Percentiles rank a stretch among this genome's conserved stretches.
Conservation (phyloP, 2,113 vertebrate species). For the Myotis davidii region DNA sequence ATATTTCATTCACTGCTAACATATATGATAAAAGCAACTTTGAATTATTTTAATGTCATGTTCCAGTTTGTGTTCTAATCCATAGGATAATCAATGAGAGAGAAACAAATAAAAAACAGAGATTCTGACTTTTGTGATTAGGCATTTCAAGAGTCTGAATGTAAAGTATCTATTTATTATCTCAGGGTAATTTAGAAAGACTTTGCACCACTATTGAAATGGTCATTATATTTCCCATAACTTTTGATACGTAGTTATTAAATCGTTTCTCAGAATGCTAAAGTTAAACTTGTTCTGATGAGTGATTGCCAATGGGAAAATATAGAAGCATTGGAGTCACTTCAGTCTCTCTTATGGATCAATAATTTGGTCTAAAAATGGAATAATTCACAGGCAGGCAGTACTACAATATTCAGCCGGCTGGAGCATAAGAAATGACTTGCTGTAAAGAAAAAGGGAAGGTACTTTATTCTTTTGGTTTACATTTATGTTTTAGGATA, state of each 20-base stretch:
- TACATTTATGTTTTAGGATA: neutral
- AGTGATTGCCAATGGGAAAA: neutral
- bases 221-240: neutral
- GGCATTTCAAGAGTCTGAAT: neutral
- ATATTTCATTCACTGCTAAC: neutral
- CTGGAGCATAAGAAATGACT: neutral
- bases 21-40: neutral
- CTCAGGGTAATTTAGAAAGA: neutral
- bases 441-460: neutral
- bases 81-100: neutral
- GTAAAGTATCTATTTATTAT: neutral
- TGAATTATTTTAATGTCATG: neutral
- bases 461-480: neutral
- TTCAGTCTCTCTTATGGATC: neutral
- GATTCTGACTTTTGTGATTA: neutral
- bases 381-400: neutral
- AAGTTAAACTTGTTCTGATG: neutral
- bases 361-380: constrained; percentile 17
- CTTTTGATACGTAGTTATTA: neutral
- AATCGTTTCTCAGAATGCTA: constrained; percentile 3
- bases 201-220: neutral
- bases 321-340: neutral
- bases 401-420: neutral
- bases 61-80: neutral
- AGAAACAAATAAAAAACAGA: neutral